Evolutionary conservation across 2,888 invertebrate species (phyloP).

Genomic region (Noctuana brunneofusca): DNA sequence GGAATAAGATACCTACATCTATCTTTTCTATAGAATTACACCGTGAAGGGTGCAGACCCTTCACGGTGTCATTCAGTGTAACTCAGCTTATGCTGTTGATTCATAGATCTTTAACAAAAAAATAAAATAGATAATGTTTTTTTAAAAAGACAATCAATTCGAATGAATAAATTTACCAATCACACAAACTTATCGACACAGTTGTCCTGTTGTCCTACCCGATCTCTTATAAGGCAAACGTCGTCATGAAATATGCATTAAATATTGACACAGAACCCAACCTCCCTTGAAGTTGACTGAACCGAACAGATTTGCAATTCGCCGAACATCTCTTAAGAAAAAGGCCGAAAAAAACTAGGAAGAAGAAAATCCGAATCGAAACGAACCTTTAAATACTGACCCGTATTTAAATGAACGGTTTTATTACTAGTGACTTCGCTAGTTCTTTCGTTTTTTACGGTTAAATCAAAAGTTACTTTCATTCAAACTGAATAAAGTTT

Average conservation of each 20-base stretch:
- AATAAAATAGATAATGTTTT: no score
- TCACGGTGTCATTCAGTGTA: no score
- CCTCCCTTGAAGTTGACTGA: constrained; percentile 72
- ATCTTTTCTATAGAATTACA: no score
- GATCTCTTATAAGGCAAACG: constrained; percentile 75
- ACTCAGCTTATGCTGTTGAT: no score
- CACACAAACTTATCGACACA: not conserved
- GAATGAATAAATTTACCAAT: not conserved
- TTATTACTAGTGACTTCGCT: constrained; percentile 8
- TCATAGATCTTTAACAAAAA: no score
- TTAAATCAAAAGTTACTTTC: not conserved
- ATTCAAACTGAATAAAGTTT: not conserved
- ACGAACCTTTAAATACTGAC: constrained; percentile 68
- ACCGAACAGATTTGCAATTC: constrained; percentile 78
- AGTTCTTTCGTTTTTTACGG: not conserved
- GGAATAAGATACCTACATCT: no score
- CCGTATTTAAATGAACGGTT: constrained; percentile 42
- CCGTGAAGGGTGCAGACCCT: no score
- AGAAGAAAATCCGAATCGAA: constrained; percentile 58
- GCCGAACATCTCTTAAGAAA: constrained; percentile 75
- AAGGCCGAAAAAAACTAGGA: constrained; percentile 59
- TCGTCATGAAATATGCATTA: constrained; percentile 80
- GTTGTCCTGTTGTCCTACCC: constrained; percentile 33
- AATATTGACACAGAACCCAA: constrained; percentile 76
- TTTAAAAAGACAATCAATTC: no score